These are phyloP conservation scores for Hyposoter didymator DNA, from an alignment of 2,888 invertebrate species.

Conservation along the genomic window DNA sequence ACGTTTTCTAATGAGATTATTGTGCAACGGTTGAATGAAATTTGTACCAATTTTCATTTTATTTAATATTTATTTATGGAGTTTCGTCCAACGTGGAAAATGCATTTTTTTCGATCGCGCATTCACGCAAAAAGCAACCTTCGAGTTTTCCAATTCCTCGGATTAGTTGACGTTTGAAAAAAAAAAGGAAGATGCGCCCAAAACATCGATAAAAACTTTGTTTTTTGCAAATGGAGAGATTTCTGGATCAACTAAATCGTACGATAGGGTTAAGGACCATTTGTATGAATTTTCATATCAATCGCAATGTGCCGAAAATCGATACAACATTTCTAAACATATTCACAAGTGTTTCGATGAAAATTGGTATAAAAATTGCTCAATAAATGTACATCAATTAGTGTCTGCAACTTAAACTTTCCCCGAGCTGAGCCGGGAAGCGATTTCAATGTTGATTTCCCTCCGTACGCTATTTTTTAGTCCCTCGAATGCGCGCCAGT, in stretches of 20 bases:
- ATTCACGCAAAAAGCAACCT: background rate
- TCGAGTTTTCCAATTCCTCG: background rate
- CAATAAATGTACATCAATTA: background rate
- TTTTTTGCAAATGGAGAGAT: background rate
- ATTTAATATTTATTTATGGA: background rate
- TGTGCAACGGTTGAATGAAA: conserved; percentile 1
- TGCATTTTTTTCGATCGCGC: background rate
- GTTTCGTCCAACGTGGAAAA: background rate
- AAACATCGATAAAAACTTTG: background rate
- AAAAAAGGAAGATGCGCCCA: background rate
- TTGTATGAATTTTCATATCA: conserved; percentile 6
- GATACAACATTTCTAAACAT: background rate
- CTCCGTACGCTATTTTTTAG: background rate
- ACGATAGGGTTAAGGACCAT: background rate
- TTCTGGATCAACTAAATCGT: background rate
- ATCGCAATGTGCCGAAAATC: background rate
- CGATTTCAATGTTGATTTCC: background rate
- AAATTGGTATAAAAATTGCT: conserved; percentile 19
- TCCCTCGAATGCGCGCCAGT: conserved; percentile 37
- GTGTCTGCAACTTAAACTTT: background rate
- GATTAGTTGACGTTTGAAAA: background rate
- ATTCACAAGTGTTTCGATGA: background rate
- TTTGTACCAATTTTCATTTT: conserved; percentile 23
- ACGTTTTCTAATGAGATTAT: background rate
- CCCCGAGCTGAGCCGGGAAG: background rate